A percentile compares a stretch with the other conserved stretches of the same genome.
These are phyloP conservation scores for Anoura caudifer DNA, from an alignment of 2,113 vertebrate species.

Conservation along the genomic window DNA sequence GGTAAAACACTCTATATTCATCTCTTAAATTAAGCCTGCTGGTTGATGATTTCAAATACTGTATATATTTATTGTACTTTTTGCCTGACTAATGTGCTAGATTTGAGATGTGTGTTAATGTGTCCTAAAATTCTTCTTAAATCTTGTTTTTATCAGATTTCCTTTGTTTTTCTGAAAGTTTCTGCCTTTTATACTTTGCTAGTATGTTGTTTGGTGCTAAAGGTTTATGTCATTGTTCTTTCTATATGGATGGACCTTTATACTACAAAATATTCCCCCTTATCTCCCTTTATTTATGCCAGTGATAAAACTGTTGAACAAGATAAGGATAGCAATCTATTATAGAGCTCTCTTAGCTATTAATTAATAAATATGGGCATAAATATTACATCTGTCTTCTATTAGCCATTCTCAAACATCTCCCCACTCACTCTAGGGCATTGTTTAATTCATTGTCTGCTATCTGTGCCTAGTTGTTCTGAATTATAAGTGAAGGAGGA, in stretches of 20 bases:
- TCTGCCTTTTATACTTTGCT: neutral
- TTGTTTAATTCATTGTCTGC: neutral
- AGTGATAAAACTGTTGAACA: neutral
- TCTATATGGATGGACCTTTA: neutral
- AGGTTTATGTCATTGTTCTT: neutral
- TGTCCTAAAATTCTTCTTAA: neutral
- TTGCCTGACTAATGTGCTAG: neutral
- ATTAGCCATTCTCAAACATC: neutral
- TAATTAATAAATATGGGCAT: neutral
- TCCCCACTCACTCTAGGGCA: neutral
- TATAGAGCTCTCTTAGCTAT: neutral
- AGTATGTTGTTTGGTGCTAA: neutral
- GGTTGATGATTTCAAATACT: neutral
- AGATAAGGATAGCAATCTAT: neutral
- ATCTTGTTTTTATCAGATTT: neutral
- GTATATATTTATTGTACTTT: neutral
- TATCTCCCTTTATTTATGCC: neutral
- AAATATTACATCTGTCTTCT: neutral
- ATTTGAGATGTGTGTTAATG: neutral
- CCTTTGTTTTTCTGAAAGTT: neutral
- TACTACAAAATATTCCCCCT: neutral
- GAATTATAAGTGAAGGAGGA: neutral
- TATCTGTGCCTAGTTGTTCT: neutral
- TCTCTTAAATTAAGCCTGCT: slow-evolving; percentile 21
- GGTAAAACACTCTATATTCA: neutral